A percentile compares a stretch with the other conserved stretches of the same genome.
Evolutionary conservation across 2,113 vertebrate species (phyloP).

Genomic region (Microcebus ravelobensis): DNA sequence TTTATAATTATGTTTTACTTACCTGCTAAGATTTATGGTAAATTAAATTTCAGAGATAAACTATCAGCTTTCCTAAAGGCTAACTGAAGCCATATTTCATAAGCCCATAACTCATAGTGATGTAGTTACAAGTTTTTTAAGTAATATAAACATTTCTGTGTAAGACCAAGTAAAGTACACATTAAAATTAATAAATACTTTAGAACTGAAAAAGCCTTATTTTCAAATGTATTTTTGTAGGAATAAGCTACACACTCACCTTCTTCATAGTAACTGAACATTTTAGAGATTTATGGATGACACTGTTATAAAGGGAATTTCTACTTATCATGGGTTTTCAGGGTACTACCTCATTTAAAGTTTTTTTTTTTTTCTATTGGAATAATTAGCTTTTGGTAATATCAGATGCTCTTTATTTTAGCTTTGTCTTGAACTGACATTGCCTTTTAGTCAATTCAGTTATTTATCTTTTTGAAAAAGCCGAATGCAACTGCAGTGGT

Average conservation of each 20-base stretch:
- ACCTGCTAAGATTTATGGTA: slow-evolving; percentile 19
- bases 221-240: slow-evolving; percentile 5
- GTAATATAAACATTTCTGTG: slow-evolving; percentile 23
- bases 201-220: neutral
- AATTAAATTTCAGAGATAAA: neutral
- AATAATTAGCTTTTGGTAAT: neutral
- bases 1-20: slow-evolving; percentile 58
- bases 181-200: slow-evolving; percentile 45
- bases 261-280: fast-evolving
- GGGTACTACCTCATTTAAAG: neutral
- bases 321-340: neutral
- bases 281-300: neutral
- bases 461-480: neutral
- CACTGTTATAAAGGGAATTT: slow-evolving; percentile 5
- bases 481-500: neutral
- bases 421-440: neutral
- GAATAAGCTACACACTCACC: neutral
- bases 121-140: slow-evolving; percentile 3
- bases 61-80: slow-evolving; percentile 15
- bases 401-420: neutral
- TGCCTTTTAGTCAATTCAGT: neutral
- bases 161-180: neutral
- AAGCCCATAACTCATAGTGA: neutral
- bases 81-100: slow-evolving; percentile 39
- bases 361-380: neutral